Conservation (phyloP, 2,797 vertebrate genomes). For the Orientallactaga sibirica region DNA sequence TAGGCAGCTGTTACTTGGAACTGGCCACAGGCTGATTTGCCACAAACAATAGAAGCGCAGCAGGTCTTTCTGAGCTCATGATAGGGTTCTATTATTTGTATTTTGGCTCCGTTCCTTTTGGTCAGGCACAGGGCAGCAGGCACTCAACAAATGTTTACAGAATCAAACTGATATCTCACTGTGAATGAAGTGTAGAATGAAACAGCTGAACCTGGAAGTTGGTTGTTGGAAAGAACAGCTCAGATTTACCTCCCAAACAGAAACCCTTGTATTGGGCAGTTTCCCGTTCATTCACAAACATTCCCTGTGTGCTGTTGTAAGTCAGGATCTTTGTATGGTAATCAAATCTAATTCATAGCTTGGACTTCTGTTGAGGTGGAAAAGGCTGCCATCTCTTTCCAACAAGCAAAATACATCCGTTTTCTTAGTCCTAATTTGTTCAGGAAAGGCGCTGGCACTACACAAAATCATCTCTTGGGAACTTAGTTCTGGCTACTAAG, state of each 20-base stretch:
- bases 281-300: constrained; percentile 60
- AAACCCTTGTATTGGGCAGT: constrained; percentile 56
- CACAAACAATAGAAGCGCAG: constrained; percentile 46
- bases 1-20: constrained; percentile 60
- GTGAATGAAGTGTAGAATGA: constrained; percentile 61
- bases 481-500: constrained; percentile 16
- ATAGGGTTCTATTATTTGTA: constrained; percentile 67
- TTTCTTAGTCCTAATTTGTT: constrained; percentile 24
- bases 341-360: constrained; percentile 23
- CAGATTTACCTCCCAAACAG: constrained; percentile 59
- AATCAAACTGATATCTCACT: constrained; percentile 62
- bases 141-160: constrained; percentile 66
- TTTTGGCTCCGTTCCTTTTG: constrained; percentile 70
- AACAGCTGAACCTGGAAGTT: constrained; percentile 63
- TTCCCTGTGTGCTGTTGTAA: constrained; percentile 46
- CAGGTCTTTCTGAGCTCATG: constrained; percentile 53
- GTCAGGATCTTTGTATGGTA: constrained; percentile 56
- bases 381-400: not conserved
- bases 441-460: constrained; percentile 20
- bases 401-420: not conserved
- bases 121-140: constrained; percentile 47
- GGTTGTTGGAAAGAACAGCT: constrained; percentile 55
- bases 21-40: constrained; percentile 36
- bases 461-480: constrained; percentile 3
- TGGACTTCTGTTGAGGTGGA: constrained; percentile 32